A percentile compares a stretch with the other conserved stretches of the same genome.
These are phyloP conservation scores for Torymus tubicola DNA, from an alignment of 2,888 invertebrate genomes.

Conservation along the genomic window DNA sequence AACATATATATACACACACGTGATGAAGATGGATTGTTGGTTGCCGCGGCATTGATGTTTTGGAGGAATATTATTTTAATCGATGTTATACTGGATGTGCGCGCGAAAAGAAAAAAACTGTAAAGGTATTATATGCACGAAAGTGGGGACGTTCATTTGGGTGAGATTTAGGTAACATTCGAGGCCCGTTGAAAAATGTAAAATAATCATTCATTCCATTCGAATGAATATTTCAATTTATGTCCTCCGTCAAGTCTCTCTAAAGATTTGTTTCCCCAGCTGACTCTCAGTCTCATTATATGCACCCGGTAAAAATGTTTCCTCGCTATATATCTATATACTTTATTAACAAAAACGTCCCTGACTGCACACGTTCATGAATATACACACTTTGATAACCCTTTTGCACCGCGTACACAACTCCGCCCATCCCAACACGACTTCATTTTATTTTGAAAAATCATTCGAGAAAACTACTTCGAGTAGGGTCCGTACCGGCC, in stretches of 20 bases:
- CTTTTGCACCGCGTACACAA: background rate
- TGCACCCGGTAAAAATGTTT: background rate
- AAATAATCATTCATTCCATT: background rate
- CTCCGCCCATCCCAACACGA: slow-evolving; percentile 8
- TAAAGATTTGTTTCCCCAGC: slow-evolving; percentile 10
- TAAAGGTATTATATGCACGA: background rate
- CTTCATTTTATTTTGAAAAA: slow-evolving; percentile 41
- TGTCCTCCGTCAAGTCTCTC: background rate
- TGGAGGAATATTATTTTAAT: background rate
- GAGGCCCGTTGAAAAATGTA: background rate
- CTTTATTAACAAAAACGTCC: background rate
- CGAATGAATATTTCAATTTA: background rate
- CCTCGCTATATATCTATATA: too few relatives aligned
- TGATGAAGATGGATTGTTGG: slow-evolving; percentile 23
- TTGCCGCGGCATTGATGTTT: background rate
- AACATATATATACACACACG: too few relatives aligned
- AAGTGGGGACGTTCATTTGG: too few relatives aligned
- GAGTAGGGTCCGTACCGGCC: background rate
- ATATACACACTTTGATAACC: slow-evolving; percentile 29
- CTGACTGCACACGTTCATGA: slow-evolving; percentile 12
- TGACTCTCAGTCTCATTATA: slow-evolving; percentile 2
- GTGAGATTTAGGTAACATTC: background rate
- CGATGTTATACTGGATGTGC: too few relatives aligned
- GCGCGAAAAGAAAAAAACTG: background rate
- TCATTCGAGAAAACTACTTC: slow-evolving; percentile 9